Base-by-base conservation (phyloP, 1,140 invertebrate genomes). In the Drosophila biarmipes region DNA sequence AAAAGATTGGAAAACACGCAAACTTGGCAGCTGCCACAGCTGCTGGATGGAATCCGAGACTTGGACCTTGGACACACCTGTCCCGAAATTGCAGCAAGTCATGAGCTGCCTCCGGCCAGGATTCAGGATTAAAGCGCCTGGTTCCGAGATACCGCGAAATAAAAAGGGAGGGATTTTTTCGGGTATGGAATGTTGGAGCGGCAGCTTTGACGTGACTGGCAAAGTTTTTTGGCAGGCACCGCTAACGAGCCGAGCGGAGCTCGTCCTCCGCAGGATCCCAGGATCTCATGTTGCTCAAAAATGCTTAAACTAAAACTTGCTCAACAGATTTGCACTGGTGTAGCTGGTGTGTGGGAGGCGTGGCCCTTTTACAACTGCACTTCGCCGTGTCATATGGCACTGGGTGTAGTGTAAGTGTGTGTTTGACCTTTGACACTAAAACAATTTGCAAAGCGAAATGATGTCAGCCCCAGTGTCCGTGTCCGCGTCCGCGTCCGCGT, bases 181-280 rank as follows among this genome's bases (percentile, higher is more conserved):
- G 46, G 43, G 21, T 8, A n/a, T 21, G 38, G 54, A 55, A 77
- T 66, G 67, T 53, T 48, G 64, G 77, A 61, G 74, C 67, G 82
- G 69, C 78, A 87, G 82, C 84, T 89, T 89, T 87, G 82, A 89
- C 84, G 82, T 87, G 82, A 87, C 82, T 87, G 79, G 82, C 84
- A 82, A 89, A 89, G 75, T 86, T 89, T 87, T 87, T 87, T 87
- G 82, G 82, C 82, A 89, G 82, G 82, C 82, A 63, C 74, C 74
- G 75, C 82, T 86, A 86, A 86, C 82, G 82, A 86, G 82, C 82
- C 59, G 52, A 63, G 82, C 82, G 63, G 52, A 63, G 57, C 74
- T 49, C 55, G 15, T 48, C 27, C 57, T 29, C 35, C 12, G 2
- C 46, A 17, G 37, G 29, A 31, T 31, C 48, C 38, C 64, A 63